Evolutionary conservation across 2,888 invertebrate species (phyloP).

Genomic region (Stenolophus ochropezus): DNA sequence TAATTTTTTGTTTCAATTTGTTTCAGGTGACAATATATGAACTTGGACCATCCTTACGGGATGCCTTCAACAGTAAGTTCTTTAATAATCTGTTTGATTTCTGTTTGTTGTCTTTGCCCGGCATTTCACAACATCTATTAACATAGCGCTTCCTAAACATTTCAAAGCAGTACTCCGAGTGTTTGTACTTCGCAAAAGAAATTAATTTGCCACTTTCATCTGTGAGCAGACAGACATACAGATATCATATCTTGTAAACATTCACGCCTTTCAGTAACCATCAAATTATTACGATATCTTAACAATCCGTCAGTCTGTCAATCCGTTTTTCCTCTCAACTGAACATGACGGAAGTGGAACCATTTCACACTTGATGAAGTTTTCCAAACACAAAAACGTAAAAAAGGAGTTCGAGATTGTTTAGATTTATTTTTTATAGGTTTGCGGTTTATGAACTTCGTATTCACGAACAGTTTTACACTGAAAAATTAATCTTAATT

Average conservation of each 20-base stretch:
- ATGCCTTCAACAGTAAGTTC: too few relatives aligned
- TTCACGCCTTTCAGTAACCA: conserved; percentile 15
- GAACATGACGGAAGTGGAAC: conserved; percentile 8
- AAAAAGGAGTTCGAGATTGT: background rate
- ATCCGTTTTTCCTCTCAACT: conserved; percentile 9
- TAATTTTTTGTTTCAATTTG: too few relatives aligned
- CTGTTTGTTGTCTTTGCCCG: background rate
- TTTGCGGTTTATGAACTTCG: background rate
- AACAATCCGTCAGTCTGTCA: conserved; percentile 35
- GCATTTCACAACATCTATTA: background rate
- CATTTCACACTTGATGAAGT: conserved; percentile 4
- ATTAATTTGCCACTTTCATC: conserved; percentile 22
- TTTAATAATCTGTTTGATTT: background rate
- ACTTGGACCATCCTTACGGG: too few relatives aligned
- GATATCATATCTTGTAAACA: conserved; percentile 35
- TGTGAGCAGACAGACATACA: background rate
- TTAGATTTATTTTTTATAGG: background rate
- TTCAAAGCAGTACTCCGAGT: background rate
- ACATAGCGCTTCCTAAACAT: background rate
- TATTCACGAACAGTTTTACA: too few relatives aligned
- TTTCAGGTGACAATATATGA: too few relatives aligned
- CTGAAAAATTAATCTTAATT: too few relatives aligned
- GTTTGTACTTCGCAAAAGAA: background rate
- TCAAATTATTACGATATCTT: conserved; percentile 41
- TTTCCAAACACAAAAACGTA: background rate